Base-by-base conservation (phyloP, 2,888 invertebrate species). In the Caenorhabditis wallacei region DNA sequence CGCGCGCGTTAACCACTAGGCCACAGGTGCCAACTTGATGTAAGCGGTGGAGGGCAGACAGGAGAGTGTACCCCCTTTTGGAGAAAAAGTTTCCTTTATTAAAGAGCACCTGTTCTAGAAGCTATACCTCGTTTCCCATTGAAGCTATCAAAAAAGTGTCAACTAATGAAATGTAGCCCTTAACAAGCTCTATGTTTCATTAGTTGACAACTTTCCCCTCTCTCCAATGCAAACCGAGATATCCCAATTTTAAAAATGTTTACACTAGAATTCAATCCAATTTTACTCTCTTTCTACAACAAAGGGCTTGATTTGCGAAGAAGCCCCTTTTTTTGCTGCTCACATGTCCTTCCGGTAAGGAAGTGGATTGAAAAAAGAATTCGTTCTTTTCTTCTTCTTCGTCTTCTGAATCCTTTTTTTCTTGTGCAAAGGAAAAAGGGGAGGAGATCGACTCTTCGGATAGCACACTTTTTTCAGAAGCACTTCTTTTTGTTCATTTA, bases 301-400 rank as follows among this genome's bases (percentile, higher is more conserved):
- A 54, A 54, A 54, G 61, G 46, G 46, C 46, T 18, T 48, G 46
- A 48, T 48, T 48, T 48, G 30, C 46, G 46, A 48, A 48, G 7
- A 48, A 48, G 46, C 10, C 10, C 2, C 35, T 35, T 35, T 10
- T 35, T 35, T 10, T 35, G 5, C 10, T 40, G 13, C 16, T 13
- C 40, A 46, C 22, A 37, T 59, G 30, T 61, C 71, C 59, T 71
- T 71, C 71, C 71, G 71, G 70, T 71, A 35, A 71, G 30, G 30
- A 30, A 30, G 30, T 30, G 30, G 30, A 30, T 8, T n/a, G n/a
- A 57, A 57, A 30, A 51, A 69, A 56, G 40, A 43, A 56, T 48
- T 11, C 40, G 22, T 20, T 51, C 40, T 40, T 61, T 35, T 53
- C 40, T 61, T 71, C 13, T 35, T 35, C 35, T n/a, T 71, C 16